Evolutionary conservation across 1,140 invertebrate species (phyloP).

Genomic region (Drosophila takahashii): DNA sequence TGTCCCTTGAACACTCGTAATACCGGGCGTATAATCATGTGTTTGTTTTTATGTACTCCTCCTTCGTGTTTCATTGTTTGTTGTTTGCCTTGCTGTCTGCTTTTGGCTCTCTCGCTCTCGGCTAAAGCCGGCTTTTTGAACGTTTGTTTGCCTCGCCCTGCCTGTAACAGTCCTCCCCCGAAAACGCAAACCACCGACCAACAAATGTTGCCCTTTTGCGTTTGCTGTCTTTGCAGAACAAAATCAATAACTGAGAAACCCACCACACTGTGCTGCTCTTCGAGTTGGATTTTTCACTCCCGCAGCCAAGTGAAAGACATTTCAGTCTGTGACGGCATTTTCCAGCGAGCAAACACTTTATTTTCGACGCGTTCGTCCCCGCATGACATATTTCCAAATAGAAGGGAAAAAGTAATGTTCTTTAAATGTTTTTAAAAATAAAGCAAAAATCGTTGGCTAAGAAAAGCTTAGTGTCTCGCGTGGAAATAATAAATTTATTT

Average conservation of each 20-base stretch:
- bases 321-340: constrained; percentile 78
- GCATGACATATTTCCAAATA: constrained; percentile 13
- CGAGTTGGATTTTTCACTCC: constrained; percentile 14
- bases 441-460: neutral
- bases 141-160: constrained; percentile 37
- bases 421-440: constrained; percentile 42
- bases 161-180: constrained; percentile 8
- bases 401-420: constrained; percentile 22
- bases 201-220: constrained; percentile 45
- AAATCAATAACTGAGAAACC: constrained; percentile 70
- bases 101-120: constrained; percentile 26
- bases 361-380: constrained; percentile 6
- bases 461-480: neutral
- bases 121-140: constrained; percentile 65
- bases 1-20: neutral
- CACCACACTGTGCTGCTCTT: constrained; percentile 55
- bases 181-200: constrained; percentile 54
- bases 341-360: constrained; percentile 47
- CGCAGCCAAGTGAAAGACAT: constrained; percentile 16
- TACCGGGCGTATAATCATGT: constrained; percentile 47
- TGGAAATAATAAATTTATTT: constrained; percentile 9
- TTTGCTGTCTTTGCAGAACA: constrained; percentile 57
- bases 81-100: constrained; percentile 39
- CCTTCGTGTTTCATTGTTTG: constrained; percentile 31
- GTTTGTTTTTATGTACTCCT: constrained; percentile 51